Evolutionary conservation across 1,140 invertebrate species (phyloP), one percentile per base, ranked within the genome.

Genomic region (Apis florea): DNA sequence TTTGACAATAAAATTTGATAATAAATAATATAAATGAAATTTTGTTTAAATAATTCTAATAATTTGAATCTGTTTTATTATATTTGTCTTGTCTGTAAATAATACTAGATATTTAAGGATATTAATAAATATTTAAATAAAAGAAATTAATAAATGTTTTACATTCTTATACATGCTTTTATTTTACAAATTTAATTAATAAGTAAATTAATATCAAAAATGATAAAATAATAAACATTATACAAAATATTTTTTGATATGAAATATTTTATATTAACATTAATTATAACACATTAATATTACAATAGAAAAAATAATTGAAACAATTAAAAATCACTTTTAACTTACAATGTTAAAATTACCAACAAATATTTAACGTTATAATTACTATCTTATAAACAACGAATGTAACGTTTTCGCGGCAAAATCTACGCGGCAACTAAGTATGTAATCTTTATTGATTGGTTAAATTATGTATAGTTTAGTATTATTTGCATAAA

Each of bases 341-440:
- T 70, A 49, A 61, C 47, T 70, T 54, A 76, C 47, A 54, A 17
- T 21, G n/a, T 53, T 1, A 77, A 69, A 70, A 76, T 47, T 17
- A n/a, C 21, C 26, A 40, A 58, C 1, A 31, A 49, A 71, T 72
- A 68, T 83, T 83, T 21, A n/a, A 49, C 53, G n/a, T n/a, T n/a
- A n/a, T 68, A 83, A 79, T 83, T 70, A 80, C 40, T 40, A 40
- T 40, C 5, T 56, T 47, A 68, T 53, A 47, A 73, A 10, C n/a
- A n/a, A 31, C 17, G 40, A 79, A 67, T 56, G 54, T 58, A 73
- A 83, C 70, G 77, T 79, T 83, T 83, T 77, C 82, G 82, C 82
- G 82, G 82, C 82, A 83, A 83, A 83, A 83, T 79, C 82, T 73
- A 79, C 77, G 70, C 82, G 82, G 63, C 79, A 83, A 83, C 76